Evolutionary conservation across 2,888 invertebrate genomes (phyloP).

Genomic region (Sturmia bella): DNA sequence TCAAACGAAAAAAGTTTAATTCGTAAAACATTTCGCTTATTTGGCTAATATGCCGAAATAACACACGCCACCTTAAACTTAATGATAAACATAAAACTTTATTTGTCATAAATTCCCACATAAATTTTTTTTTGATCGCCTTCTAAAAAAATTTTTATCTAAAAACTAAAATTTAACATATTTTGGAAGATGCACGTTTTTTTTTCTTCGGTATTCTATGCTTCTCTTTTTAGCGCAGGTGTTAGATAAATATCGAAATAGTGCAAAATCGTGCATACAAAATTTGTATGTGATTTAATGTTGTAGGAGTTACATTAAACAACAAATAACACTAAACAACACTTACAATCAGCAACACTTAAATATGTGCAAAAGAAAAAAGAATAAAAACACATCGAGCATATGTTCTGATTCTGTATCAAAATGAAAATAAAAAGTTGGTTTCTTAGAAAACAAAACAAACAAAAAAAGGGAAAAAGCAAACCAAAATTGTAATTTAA

Average conservation of each 20-base stretch:
- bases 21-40: no score
- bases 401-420: conserved; percentile 62
- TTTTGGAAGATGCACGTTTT: conserved; percentile 56
- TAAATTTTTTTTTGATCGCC: neutral
- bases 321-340: conserved; percentile 58
- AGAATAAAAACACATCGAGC: conserved; percentile 15
- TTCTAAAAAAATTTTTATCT: conserved; percentile 13
- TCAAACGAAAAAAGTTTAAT: no score
- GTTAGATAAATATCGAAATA: conserved; percentile 80
- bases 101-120: conserved; percentile 48
- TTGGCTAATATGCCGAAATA: no score
- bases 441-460: neutral
- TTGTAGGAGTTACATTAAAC: conserved; percentile 78
- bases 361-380: neutral
- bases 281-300: conserved; percentile 81
- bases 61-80: no score
- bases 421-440: conserved; percentile 47
- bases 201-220: neutral
- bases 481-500: conserved; percentile 24
- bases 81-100: no score
- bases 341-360: conserved; percentile 41
- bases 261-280: conserved; percentile 80
- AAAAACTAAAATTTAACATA: neutral
- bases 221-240: conserved; percentile 76
- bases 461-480: conserved; percentile 8